Evolutionary conservation across 2,797 vertebrate species (phyloP), one percentile per base, ranked within the genome.

Genomic region (Merluccius polli): DNA sequence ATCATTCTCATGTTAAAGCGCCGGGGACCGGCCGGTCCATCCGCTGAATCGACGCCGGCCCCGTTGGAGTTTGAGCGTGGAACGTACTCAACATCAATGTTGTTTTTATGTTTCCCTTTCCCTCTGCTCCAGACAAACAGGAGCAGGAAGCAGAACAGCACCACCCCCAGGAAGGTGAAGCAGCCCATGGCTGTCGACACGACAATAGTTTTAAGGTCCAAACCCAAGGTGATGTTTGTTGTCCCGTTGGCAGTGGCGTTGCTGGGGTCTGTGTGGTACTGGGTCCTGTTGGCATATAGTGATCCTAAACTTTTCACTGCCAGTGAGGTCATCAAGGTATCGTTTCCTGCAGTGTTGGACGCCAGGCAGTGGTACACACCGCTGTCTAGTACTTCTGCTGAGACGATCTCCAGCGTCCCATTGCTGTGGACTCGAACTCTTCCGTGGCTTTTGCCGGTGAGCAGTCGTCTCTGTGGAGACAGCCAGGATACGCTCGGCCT

Each of bases 1-100:
- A 99, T 99, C 98, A 99, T 99, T 96, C 98, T 99, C 97, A 99
- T 99, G 95, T 99, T 99, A 94, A 99, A 98, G 90, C 97, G 96
- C 78, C 96, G 96, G 81, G 95, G 94, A 75, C 93, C 93, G 9
- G 92, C 91, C 79, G 95, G 95, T 85, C 95, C 96, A 85, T 99
- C 98, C 63, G 94, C 94, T n/a, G 94, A 95, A 87, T 97, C 96
- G 75, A 93, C 83, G 6, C 88, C 92, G 52, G 91, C 92, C 90
- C 97, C 97, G 36, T 97, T 98, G 75, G 94, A 94, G 89, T 95
- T 94, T 68, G 93, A 93, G 73, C 98, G 95, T 84, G 98, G 97
- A 83, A 99, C 95, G n/a, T 98, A 99, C 82, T 99, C 98, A 77
- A 99, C 97, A 86, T 99, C 98, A 83, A 99, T 99, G 95, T 95